These are phyloP conservation scores for Bellardia pandia DNA, from an alignment of 2,888 invertebrate genomes.

Conservation along the genomic window DNA sequence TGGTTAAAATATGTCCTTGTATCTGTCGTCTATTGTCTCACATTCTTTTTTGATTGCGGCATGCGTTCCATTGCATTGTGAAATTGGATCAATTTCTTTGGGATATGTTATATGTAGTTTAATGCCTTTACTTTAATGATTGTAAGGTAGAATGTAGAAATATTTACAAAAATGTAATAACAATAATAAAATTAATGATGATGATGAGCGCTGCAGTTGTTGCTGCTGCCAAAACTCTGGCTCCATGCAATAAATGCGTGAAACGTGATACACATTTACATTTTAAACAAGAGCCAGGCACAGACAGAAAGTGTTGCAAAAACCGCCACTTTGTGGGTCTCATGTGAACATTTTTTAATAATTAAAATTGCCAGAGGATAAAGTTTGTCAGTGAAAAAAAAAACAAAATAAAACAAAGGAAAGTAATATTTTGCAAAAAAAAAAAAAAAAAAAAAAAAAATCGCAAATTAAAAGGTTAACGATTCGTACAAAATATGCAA, in stretches of 20 bases:
- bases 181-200: constrained; percentile 66
- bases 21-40: not conserved
- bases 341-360: constrained; percentile 62
- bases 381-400: constrained; percentile 39
- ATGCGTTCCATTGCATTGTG: constrained; percentile 19
- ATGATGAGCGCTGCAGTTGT: constrained; percentile 6
- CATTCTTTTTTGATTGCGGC: too few species aligned
- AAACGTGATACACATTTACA: constrained; percentile 69
- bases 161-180: constrained; percentile 45
- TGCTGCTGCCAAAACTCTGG: not conserved
- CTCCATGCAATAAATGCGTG: constrained; percentile 54
- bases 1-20: constrained; percentile 33
- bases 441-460: not conserved
- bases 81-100: constrained; percentile 57
- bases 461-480: constrained; percentile 41
- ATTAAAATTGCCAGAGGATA: constrained; percentile 58
- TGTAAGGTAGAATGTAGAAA: constrained; percentile 29
- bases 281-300: not conserved
- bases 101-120: constrained; percentile 49
- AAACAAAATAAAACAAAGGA: constrained; percentile 47
- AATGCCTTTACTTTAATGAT: constrained; percentile 48
- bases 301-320: constrained; percentile 33
- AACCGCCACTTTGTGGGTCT: constrained; percentile 24
- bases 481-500: constrained; percentile 41
- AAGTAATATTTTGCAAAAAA: constrained; percentile 3